Evolutionary conservation across 2,797 vertebrate species (phyloP).

Genomic region (Gephyroberyx darwinii): DNA sequence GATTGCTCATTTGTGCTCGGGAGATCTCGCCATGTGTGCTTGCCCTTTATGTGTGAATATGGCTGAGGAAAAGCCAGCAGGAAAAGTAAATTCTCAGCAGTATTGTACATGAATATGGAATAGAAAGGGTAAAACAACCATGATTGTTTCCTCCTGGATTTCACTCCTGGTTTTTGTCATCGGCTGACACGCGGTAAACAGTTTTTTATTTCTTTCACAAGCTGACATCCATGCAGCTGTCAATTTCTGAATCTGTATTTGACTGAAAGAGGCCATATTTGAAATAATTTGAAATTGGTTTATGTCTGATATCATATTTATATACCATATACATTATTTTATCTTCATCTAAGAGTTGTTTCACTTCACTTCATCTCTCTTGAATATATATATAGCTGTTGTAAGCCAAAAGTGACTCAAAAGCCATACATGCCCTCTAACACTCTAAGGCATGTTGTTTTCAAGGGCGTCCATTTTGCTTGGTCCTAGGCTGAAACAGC

Average conservation of each 20-base stretch:
- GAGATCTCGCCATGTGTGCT: constrained; percentile 57
- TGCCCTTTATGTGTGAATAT: constrained; percentile 58
- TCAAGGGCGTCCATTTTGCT: constrained; percentile 64
- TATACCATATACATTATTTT: not conserved
- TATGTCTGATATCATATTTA: not conserved
- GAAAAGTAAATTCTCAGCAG: constrained; percentile 31
- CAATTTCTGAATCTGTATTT: not conserved
- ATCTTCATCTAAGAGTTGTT: not conserved
- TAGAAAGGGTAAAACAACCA: constrained; percentile 41
- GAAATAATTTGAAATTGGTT: not conserved
- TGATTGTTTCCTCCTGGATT: constrained; percentile 28
- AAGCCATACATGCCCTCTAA: constrained; percentile 29
- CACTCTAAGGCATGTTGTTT: constrained; percentile 38
- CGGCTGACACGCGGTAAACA: constrained; percentile 1
- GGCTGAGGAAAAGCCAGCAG: constrained; percentile 47
- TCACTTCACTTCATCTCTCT: not conserved
- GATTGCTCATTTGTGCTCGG: constrained; percentile 62
- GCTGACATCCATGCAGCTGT: not conserved
- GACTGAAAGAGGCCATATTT: constrained; percentile 7
- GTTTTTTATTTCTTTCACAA: constrained; percentile 9
- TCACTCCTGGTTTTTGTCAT: constrained; percentile 34
- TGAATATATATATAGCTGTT: not conserved
- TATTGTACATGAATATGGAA: constrained; percentile 44
- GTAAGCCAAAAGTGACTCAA: constrained; percentile 31
- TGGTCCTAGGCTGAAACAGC: constrained; percentile 51